Percentiles rank a stretch among this genome's conserved stretches.
Conservation (phyloP, 2,113 vertebrate species). For the Campylomormyrus numenius region DNA sequence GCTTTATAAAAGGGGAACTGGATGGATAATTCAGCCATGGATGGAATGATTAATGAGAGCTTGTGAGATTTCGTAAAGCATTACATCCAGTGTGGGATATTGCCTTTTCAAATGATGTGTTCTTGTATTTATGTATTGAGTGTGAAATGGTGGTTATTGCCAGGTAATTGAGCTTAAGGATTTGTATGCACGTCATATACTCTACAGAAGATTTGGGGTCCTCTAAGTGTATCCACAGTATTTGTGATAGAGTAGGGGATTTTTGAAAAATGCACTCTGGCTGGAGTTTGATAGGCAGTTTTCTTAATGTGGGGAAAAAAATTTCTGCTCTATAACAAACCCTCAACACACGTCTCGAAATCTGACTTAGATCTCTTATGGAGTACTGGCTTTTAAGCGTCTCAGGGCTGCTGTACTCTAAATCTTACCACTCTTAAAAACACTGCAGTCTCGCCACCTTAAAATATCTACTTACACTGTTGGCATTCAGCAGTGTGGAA, state of each 20-base stretch:
- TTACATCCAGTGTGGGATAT: conserved; percentile 14
- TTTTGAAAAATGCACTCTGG: not conserved
- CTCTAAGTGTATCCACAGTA: not conserved
- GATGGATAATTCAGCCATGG: conserved; percentile 22
- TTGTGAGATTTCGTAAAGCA: conserved; percentile 13
- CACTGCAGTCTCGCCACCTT: not conserved
- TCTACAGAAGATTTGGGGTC: not conserved
- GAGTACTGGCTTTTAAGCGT: not conserved
- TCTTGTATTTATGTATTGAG: conserved; percentile 8
- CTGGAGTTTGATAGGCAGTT: not conserved
- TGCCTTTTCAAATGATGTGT: conserved; percentile 2
- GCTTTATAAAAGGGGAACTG: conserved; percentile 20
- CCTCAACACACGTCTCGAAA: not conserved
- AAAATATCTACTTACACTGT: not conserved
- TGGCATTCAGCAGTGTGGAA: not conserved
- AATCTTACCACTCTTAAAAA: not conserved
- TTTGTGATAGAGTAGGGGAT: not conserved
- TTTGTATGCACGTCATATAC: conserved; percentile 1
- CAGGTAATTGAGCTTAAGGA: not conserved
- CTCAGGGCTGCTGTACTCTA: not conserved
- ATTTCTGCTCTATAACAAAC: not conserved
- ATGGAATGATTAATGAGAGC: conserved; percentile 26
- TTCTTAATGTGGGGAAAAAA: not conserved
- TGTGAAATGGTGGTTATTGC: conserved; percentile 12
- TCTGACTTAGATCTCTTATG: not conserved